Conservation (phyloP, 2,113 vertebrate genomes). For the Vulpes ferrilata region DNA sequence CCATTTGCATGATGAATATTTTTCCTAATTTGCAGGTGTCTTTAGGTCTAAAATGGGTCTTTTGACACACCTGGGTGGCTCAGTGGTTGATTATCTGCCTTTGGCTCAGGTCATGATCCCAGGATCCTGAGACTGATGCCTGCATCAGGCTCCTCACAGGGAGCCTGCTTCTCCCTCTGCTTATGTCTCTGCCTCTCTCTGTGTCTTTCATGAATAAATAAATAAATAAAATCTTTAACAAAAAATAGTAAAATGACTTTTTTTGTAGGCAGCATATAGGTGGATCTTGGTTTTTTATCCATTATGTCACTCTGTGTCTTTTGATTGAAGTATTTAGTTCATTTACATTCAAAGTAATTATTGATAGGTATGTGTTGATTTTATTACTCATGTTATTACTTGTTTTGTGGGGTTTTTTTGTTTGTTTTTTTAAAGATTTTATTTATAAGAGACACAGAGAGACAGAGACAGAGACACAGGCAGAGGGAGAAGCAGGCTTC, state of each 20-base stretch:
- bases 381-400: not conserved
- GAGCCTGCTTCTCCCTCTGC: too few species aligned
- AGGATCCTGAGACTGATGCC: too few species aligned
- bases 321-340: not conserved
- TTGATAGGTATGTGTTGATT: not conserved
- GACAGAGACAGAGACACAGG: too few species aligned
- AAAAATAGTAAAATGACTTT: too few species aligned
- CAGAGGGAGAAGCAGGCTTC: too few species aligned
- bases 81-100: too few species aligned
- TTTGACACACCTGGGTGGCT: not conserved
- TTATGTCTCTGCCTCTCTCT: too few species aligned
- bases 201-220: too few species aligned
- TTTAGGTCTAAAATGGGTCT: not conserved
- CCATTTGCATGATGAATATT: not conserved
- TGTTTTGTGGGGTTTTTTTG: not conserved
- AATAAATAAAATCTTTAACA: too few species aligned
- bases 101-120: too few species aligned
- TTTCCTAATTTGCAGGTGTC: not conserved
- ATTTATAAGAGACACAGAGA: too few species aligned
- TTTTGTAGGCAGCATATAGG: not conserved
- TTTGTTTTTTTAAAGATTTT: not conserved
- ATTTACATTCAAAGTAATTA: not conserved
- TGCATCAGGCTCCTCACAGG: too few species aligned
- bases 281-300: not conserved
- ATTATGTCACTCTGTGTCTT: not conserved